These are phyloP conservation scores for Cyrtonyx montezumae DNA, from an alignment of 2,113 vertebrate genomes.

Conservation along the genomic window DNA sequence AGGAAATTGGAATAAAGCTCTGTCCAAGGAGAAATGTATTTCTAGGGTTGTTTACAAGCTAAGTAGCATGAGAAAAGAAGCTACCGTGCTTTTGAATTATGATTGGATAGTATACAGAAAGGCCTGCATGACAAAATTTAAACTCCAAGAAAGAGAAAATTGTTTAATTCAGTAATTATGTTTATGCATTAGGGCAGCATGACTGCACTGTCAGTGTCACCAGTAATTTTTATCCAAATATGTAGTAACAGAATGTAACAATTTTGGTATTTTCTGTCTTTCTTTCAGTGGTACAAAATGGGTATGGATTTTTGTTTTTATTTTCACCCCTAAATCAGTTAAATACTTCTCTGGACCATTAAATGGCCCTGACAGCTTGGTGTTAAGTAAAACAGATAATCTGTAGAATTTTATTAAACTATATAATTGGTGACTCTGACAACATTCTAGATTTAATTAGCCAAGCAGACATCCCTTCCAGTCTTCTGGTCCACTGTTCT, in stretches of 20 bases:
- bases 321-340: neutral
- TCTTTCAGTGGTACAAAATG: neutral
- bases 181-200: neutral
- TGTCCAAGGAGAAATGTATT: conserved; percentile 18
- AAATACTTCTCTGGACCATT: neutral
- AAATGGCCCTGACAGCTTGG: neutral
- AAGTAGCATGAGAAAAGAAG: neutral
- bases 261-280: neutral
- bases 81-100: conserved; percentile 1
- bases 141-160: conserved; percentile 9
- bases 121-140: neutral
- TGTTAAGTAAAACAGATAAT: neutral
- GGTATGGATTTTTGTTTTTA: neutral
- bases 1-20: conserved; percentile 2
- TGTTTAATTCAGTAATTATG: neutral
- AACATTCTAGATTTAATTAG: neutral
- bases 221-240: neutral
- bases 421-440: neutral
- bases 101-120: neutral
- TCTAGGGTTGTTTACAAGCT: neutral
- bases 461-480: neutral
- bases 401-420: neutral
- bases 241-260: neutral
- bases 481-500: neutral
- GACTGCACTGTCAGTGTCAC: neutral